These are phyloP conservation scores for Stomatorhinus ivindoensis DNA, from an alignment of 2,113 vertebrate genomes.

Conservation along the genomic window DNA sequence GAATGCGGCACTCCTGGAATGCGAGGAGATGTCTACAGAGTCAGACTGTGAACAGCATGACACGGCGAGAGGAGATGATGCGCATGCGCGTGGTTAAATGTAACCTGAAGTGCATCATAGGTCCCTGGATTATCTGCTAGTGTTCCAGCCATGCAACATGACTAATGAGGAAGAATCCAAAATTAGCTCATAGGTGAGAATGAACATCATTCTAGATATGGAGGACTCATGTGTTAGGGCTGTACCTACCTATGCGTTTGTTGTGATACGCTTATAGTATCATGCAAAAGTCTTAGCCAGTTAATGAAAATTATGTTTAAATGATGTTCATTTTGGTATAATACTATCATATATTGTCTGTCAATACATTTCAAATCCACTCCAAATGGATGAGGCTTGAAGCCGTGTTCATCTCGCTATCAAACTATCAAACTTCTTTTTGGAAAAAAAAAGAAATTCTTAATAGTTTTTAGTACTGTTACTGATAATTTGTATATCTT, in stretches of 20 bases:
- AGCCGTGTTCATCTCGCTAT: background rate
- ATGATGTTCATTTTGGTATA: background rate
- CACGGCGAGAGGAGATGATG: background rate
- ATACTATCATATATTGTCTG: background rate
- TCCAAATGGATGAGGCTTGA: background rate
- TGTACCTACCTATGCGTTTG: background rate
- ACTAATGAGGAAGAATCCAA: background rate
- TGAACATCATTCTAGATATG: background rate
- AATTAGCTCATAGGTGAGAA: background rate
- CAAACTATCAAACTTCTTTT: background rate
- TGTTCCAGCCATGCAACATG: background rate
- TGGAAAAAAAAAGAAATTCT: background rate
- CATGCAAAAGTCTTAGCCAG: background rate
- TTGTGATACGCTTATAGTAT: background rate
- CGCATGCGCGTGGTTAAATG: background rate
- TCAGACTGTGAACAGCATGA: background rate
- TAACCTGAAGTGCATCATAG: background rate
- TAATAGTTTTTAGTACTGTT: background rate
- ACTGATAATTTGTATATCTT: background rate
- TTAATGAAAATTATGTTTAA: background rate
- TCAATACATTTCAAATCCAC: background rate
- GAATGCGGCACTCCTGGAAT: constrained; percentile 80
- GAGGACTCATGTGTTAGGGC: background rate
- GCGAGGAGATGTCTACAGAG: background rate
- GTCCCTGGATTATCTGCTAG: background rate